Percentiles rank a stretch among this genome's conserved stretches.
Evolutionary conservation across 2,888 invertebrate species (phyloP).

Genomic region (Melanostoma scalare): DNA sequence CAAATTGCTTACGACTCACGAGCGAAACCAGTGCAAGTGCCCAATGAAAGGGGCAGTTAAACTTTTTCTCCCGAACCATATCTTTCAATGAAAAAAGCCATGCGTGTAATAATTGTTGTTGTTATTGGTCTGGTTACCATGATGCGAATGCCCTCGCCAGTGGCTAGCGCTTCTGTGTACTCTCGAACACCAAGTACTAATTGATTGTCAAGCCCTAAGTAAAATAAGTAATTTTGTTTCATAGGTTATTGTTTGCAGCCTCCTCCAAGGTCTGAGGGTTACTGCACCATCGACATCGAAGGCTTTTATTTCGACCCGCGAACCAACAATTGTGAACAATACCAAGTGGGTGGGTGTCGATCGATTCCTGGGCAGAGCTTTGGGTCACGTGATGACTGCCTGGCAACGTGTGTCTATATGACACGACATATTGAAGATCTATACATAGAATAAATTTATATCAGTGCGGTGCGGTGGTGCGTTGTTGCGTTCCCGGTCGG

Average conservation of each 20-base stretch:
- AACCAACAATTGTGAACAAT: constrained; percentile 77
- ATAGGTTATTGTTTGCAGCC: constrained; percentile 78
- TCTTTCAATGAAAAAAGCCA: constrained; percentile 38
- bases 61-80: constrained; percentile 56
- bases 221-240: constrained; percentile 23
- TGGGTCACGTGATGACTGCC: constrained; percentile 78
- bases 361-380: constrained; percentile 79
- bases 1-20: constrained; percentile 12
- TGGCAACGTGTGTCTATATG: constrained; percentile 78
- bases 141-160: background rate
- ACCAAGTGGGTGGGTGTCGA: constrained; percentile 79
- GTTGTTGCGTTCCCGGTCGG: background rate
- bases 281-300: constrained; percentile 80
- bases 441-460: constrained; percentile 55
- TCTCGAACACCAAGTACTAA: constrained; percentile 35
- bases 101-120: constrained; percentile 15
- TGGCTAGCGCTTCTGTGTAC: constrained; percentile 10
- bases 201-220: background rate
- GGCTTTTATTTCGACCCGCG: constrained; percentile 79
- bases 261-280: constrained; percentile 78
- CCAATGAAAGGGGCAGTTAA: constrained; percentile 60
- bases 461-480: background rate
- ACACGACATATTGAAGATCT: constrained; percentile 77
- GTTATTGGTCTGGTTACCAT: constrained; percentile 19
- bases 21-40: constrained; percentile 52